Evolutionary conservation across 2,797 vertebrate species (phyloP).

Genomic region (Thalassophryne amazonica): DNA sequence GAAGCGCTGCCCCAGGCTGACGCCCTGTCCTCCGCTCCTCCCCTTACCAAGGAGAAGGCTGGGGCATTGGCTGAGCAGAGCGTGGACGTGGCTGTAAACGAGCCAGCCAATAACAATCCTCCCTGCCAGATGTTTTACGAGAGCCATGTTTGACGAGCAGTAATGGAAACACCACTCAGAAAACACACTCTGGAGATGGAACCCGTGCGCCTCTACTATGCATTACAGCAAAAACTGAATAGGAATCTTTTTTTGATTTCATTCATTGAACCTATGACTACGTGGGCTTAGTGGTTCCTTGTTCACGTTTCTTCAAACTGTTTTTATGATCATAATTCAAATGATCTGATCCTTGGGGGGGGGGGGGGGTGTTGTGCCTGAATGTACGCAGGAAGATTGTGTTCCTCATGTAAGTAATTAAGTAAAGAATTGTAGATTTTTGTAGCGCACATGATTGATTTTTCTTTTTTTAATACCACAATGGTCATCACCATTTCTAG

Average conservation of each 20-base stretch:
- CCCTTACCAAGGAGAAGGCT: background rate
- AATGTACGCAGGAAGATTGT: constrained; percentile 52
- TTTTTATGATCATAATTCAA: too few relatives aligned
- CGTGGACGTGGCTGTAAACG: constrained; percentile 24
- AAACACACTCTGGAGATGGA: constrained; percentile 13
- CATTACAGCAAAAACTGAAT: constrained; percentile 64
- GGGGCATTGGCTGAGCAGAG: background rate
- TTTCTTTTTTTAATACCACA: constrained; percentile 23
- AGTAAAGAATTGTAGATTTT: constrained; percentile 58
- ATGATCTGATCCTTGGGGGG: too few relatives aligned
- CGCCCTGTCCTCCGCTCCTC: constrained; percentile 48
- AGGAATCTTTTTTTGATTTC: constrained; percentile 28
- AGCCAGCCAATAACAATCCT: background rate
- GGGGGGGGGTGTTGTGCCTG: too few relatives aligned
- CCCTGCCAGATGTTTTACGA: constrained; percentile 86
- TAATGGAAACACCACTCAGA: too few relatives aligned
- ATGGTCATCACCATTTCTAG: constrained; percentile 20
- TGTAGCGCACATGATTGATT: constrained; percentile 33
- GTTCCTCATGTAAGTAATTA: constrained; percentile 37
- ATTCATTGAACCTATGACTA: too few relatives aligned
- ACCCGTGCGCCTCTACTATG: constrained; percentile 79
- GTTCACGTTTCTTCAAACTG: too few relatives aligned
- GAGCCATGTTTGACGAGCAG: constrained; percentile 89
- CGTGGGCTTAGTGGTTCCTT: too few relatives aligned
- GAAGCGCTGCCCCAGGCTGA: constrained; percentile 70